Evolutionary conservation across 2,888 invertebrate species (phyloP).

Genomic region (Drosophila imparisetae): DNA sequence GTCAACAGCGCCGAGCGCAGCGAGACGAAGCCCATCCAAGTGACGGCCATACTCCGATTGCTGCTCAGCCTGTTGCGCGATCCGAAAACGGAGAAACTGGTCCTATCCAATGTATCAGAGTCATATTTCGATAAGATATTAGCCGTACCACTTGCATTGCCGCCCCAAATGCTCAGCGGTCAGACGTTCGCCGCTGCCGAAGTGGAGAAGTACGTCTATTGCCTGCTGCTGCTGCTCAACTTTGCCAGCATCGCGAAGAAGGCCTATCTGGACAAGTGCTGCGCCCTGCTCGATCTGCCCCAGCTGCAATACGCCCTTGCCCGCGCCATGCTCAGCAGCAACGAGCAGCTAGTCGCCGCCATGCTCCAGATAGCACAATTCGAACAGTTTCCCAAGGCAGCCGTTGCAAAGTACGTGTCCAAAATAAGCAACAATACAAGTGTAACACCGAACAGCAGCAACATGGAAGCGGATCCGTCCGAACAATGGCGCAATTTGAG

Average conservation of each 20-base stretch:
- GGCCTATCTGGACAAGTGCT: constrained; percentile 82
- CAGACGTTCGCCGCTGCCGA: constrained; percentile 67
- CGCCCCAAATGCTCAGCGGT: constrained; percentile 64
- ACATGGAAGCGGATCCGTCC: constrained; percentile 30
- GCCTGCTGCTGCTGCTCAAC: constrained; percentile 80
- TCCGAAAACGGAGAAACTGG: constrained; percentile 81
- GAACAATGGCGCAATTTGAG: constrained; percentile 83
- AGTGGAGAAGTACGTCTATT: constrained; percentile 80
- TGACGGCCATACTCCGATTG: constrained; percentile 77
- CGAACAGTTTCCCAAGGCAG: constrained; percentile 80
- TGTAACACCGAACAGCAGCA: constrained; percentile 13
- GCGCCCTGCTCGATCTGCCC: constrained; percentile 73
- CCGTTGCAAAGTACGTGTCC: constrained; percentile 81
- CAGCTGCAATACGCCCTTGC: constrained; percentile 83
- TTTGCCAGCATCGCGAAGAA: constrained; percentile 83
- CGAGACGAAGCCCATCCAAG: constrained; percentile 72
- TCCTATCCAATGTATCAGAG: constrained; percentile 82
- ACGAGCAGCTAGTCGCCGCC: constrained; percentile 75
- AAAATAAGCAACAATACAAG: constrained; percentile 33
- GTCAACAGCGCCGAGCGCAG: constrained; percentile 75
- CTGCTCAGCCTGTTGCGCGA: constrained; percentile 76
- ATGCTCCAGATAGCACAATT: constrained; percentile 83
- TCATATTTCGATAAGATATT: constrained; percentile 84
- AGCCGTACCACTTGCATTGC: constrained; percentile 68
- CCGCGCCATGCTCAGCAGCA: constrained; percentile 78